Evolutionary conservation across 2,113 vertebrate genomes (phyloP).

Genomic region (Chaetodon auriga): DNA sequence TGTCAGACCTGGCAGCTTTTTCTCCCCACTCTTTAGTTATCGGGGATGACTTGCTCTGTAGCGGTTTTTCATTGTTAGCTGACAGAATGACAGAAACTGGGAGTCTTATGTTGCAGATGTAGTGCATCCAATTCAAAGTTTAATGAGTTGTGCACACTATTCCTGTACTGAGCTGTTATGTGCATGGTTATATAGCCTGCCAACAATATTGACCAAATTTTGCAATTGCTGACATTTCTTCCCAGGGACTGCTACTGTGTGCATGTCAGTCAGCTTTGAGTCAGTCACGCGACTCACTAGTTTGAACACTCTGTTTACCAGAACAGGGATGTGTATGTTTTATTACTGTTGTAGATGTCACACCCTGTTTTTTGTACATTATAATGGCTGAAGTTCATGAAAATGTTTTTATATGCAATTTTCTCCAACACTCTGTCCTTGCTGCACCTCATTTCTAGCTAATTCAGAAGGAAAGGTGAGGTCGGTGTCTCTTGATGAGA

Average conservation of each 20-base stretch:
- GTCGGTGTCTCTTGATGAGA: slow-evolving; percentile 22
- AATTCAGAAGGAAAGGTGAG: slow-evolving; percentile 17
- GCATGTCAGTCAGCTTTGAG: slow-evolving; percentile 8
- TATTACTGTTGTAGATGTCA: neutral
- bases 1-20: slow-evolving; percentile 27
- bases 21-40: slow-evolving; percentile 16
- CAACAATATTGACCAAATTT: neutral
- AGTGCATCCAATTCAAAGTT: slow-evolving; percentile 22
- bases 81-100: slow-evolving; percentile 37
- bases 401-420: neutral
- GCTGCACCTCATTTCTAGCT: neutral
- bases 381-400: neutral
- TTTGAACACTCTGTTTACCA: neutral
- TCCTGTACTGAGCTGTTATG: neutral
- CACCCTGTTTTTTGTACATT: neutral
- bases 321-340: neutral
- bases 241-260: neutral
- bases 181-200: neutral
- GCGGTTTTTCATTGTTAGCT: slow-evolving; percentile 26
- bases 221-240: slow-evolving; percentile 1
- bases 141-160: neutral
- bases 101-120: slow-evolving; percentile 15
- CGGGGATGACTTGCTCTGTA: slow-evolving; percentile 11
- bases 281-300: neutral
- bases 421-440: neutral